Conservation (phyloP, 2,888 invertebrate genomes). For the Corbicula japonica region DNA sequence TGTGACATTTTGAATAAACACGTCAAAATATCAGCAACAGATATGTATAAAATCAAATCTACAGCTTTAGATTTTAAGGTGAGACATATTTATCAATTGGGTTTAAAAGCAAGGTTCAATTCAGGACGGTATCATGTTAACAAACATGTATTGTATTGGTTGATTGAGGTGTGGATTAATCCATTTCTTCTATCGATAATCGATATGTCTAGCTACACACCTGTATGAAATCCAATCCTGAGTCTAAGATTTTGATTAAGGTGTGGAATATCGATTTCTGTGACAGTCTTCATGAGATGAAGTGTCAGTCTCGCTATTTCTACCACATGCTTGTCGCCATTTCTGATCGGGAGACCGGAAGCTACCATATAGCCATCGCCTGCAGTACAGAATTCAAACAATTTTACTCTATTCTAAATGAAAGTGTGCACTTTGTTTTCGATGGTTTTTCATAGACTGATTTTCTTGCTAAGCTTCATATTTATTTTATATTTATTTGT, state of each 20-base stretch:
- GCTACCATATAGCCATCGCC: conserved; percentile 48
- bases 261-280: conserved; percentile 17
- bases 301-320: conserved; percentile 37
- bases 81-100: too few species aligned
- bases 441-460: too few species aligned
- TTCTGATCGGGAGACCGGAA: conserved; percentile 39
- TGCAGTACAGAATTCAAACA: not conserved
- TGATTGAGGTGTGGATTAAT: too few species aligned
- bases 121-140: too few species aligned
- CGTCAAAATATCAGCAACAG: too few species aligned
- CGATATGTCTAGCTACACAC: not conserved
- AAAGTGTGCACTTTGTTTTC: too few species aligned
- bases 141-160: too few species aligned
- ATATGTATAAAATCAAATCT: too few species aligned
- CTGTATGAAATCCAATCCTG: conserved; percentile 20
- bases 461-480: not conserved
- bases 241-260: conserved; percentile 4
- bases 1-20: too few species aligned
- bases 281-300: not conserved
- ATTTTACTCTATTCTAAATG: too few species aligned
- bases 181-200: not conserved
- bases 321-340: conserved; percentile 37
- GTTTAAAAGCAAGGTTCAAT: too few species aligned
- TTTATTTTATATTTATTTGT: not conserved
- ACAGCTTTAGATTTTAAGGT: too few species aligned